A percentile compares a stretch with the other conserved stretches of the same genome.
Evolutionary conservation across 2,888 invertebrate genomes (phyloP).

Genomic region (Hemicrepidius hirtus): DNA sequence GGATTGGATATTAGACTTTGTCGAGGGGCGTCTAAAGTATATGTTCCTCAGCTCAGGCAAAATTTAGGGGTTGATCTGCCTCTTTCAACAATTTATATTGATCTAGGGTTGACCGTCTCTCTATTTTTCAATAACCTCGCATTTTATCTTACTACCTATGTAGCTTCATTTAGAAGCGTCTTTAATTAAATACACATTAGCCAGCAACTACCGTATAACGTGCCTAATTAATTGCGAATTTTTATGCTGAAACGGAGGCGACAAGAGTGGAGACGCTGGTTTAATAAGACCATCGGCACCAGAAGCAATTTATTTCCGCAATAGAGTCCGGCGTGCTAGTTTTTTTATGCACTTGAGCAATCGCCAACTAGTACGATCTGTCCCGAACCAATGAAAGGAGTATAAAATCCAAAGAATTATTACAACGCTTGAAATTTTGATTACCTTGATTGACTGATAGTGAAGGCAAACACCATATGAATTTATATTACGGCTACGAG

Average conservation of each 20-base stretch:
- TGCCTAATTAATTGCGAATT: slow-evolving; percentile 39
- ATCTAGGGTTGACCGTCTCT: slow-evolving; percentile 42
- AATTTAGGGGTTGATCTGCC: slow-evolving; percentile 55
- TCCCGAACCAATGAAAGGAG: slow-evolving; percentile 26
- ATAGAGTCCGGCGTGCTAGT: slow-evolving; percentile 22
- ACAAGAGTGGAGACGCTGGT: slow-evolving; percentile 22
- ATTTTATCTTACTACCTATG: background rate
- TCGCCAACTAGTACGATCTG: slow-evolving; percentile 8
- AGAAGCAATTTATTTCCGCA: slow-evolving; percentile 36
- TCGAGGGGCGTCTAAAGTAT: slow-evolving; percentile 54
- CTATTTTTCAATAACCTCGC: slow-evolving; percentile 23
- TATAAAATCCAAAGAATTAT: slow-evolving; percentile 16
- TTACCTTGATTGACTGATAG: slow-evolving; percentile 31
- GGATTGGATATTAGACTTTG: slow-evolving; percentile 58
- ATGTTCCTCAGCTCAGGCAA: slow-evolving; percentile 50
- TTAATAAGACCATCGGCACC: slow-evolving; percentile 39
- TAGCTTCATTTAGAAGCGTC: slow-evolving; percentile 1
- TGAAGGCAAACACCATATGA: slow-evolving; percentile 24
- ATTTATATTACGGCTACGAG: background rate
- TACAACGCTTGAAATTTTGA: slow-evolving; percentile 11
- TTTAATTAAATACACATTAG: slow-evolving; percentile 37
- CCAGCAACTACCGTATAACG: slow-evolving; percentile 23
- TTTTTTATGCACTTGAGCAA: slow-evolving; percentile 30
- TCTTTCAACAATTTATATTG: slow-evolving; percentile 53
- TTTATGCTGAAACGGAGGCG: slow-evolving; percentile 31